phyloP scores from a whole-genome alignment of 2,113 vertebrate species.

The Dermatemys mawii region DNA sequence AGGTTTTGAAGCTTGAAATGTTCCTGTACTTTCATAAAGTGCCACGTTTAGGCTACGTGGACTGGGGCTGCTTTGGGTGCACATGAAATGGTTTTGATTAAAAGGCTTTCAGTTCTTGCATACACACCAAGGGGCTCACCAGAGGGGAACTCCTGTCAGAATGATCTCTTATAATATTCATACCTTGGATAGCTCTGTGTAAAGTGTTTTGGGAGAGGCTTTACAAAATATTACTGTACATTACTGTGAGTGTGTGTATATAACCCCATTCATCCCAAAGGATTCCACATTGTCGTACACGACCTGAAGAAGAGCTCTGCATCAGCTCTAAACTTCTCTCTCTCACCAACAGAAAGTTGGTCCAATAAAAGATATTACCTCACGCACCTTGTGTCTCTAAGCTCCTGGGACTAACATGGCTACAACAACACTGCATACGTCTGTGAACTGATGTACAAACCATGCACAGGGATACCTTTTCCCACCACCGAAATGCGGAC shows the following conservation, averaged over 20 bases:
- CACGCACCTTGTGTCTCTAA: background rate
- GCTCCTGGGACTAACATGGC: background rate
- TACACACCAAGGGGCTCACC: background rate
- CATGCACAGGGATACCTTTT: background rate
- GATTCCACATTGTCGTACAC: background rate
- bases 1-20: conserved; percentile 1
- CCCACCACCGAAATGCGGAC: background rate
- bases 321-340: background rate
- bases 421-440: background rate
- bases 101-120: background rate
- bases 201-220: background rate
- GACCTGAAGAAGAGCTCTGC: background rate
- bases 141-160: background rate
- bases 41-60: background rate
- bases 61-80: background rate
- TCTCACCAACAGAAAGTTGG: background rate
- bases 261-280: background rate
- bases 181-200: background rate
- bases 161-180: background rate
- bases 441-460: background rate
- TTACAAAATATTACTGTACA: background rate
- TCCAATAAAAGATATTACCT: background rate
- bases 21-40: background rate
- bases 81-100: conserved; percentile 16
- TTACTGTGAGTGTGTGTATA: background rate